phyloP scores from a whole-genome alignment of 2,797 vertebrate genomes.

The Cuculus canorus region DNA sequence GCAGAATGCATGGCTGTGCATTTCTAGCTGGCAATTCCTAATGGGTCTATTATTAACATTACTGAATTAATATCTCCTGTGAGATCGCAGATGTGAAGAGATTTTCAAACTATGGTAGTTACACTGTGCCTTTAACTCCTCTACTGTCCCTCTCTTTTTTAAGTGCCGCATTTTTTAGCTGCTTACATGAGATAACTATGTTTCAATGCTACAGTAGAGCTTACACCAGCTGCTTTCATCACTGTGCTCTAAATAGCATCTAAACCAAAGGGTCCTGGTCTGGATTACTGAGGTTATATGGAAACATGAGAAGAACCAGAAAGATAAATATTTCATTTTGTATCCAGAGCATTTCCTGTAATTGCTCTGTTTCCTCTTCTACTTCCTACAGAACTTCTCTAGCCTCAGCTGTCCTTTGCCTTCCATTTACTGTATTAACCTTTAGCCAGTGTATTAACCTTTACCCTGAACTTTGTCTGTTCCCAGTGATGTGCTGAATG shows the following conservation, averaged over 20 bases:
- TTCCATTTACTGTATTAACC: not conserved
- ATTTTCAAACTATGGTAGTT: not conserved
- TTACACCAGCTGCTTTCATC: constrained; percentile 1
- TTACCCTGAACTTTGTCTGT: not conserved
- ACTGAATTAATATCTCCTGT: not conserved
- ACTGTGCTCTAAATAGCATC: not conserved
- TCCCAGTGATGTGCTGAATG: not conserved
- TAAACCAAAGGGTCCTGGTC: not conserved
- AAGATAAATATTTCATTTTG: constrained; percentile 31
- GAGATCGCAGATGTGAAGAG: not conserved
- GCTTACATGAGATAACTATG: not conserved
- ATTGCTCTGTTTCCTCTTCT: constrained; percentile 17
- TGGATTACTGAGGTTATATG: not conserved
- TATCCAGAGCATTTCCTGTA: constrained; percentile 25
- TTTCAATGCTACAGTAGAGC: not conserved
- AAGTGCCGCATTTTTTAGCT: not conserved
- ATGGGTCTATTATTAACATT: not conserved
- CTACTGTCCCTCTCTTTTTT: not conserved
- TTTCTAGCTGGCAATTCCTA: not conserved
- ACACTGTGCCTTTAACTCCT: not conserved
- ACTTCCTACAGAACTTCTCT: constrained; percentile 3
- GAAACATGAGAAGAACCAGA: constrained; percentile 31
- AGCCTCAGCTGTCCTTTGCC: not conserved
- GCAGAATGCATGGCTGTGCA: not conserved
- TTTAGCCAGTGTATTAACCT: not conserved